Base-by-base conservation (phyloP, 2,797 vertebrate genomes). In the Acanthis flammea region DNA sequence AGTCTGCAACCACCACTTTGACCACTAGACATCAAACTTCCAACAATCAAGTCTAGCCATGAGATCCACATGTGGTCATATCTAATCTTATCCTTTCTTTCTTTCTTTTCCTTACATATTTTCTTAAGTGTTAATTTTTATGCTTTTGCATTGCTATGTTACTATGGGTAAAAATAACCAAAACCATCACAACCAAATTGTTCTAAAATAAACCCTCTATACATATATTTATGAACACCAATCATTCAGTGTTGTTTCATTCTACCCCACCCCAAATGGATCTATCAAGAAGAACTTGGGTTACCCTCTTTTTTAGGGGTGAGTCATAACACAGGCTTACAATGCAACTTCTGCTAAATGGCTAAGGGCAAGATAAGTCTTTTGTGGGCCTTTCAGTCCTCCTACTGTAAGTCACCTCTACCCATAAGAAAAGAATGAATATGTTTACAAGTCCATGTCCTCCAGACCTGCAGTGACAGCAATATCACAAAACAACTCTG, bases 261-360 rank as follows among this genome's bases (percentile, higher is more conserved):
- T 41, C 17, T 22, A 48, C 22, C 18, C 25, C 0, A 0, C 12
- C 6, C 18, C 25, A 41, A 47, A 35, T 6, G 17, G 21, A 31
- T 62, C 33, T 70, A 19, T 35, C 45, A 47, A 70, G 5, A 31
- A 41, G 14, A 70, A 31, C 14, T 7, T 0, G 0, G 25, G 25
- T 27, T 70, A 18, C 4, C 14, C 4, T 35, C 30, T 25, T 70
- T 47, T 25, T 70, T 47, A 33, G 21, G 41, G 25, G 9, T 25
- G 24, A 11, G 9, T 53, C 1, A 4, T 30, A 68, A 25, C 11
- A 33, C 3, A 58, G 47, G 9, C 6, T 90, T 84, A 21, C 31
- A 6, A 13, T 4, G 7, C 31, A 70, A 51, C 28, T 90, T 84
- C 25, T 54, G 18, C 25, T 81, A 51, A 54, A 75, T 31, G 8